Conservation (phyloP, 2,113 vertebrate genomes). For the Pholis gunnellus region DNA sequence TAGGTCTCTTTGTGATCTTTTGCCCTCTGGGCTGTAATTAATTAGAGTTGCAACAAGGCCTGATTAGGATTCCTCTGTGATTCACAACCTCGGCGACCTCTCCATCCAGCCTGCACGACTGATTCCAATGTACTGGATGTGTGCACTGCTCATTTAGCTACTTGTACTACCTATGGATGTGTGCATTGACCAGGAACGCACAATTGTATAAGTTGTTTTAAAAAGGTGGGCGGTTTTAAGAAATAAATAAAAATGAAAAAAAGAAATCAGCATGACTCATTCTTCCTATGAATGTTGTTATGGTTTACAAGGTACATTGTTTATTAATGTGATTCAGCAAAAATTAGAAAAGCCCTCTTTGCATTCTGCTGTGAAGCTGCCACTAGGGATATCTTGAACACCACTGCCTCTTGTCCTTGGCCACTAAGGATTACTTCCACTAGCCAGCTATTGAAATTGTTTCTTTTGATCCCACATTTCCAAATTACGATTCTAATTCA, state of each 20-base stretch:
- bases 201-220: background rate
- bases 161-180: constrained; percentile 29
- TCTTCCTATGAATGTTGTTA: constrained; percentile 23
- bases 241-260: constrained; percentile 2
- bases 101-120: constrained; percentile 60
- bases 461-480: constrained; percentile 80
- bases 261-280: constrained; percentile 37
- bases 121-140: constrained; percentile 34
- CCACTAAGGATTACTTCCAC: constrained; percentile 84
- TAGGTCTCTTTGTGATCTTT: constrained; percentile 66
- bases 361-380: constrained; percentile 45
- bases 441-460: constrained; percentile 71
- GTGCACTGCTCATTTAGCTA: constrained; percentile 48
- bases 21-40: constrained; percentile 81
- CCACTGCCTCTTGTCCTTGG: constrained; percentile 69
- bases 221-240: background rate
- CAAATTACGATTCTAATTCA: constrained; percentile 82
- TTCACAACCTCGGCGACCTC: constrained; percentile 72
- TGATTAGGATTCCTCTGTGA: constrained; percentile 80
- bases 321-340: constrained; percentile 66
- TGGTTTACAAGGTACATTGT: constrained; percentile 51
- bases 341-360: constrained; percentile 50
- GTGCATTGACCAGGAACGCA: background rate
- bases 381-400: constrained; percentile 56
- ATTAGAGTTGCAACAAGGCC: constrained; percentile 81